Percentiles rank a stretch among this genome's conserved stretches.
phyloP scores from a whole-genome alignment of 2,888 invertebrate genomes.

The Eupithecia dodoneata region DNA sequence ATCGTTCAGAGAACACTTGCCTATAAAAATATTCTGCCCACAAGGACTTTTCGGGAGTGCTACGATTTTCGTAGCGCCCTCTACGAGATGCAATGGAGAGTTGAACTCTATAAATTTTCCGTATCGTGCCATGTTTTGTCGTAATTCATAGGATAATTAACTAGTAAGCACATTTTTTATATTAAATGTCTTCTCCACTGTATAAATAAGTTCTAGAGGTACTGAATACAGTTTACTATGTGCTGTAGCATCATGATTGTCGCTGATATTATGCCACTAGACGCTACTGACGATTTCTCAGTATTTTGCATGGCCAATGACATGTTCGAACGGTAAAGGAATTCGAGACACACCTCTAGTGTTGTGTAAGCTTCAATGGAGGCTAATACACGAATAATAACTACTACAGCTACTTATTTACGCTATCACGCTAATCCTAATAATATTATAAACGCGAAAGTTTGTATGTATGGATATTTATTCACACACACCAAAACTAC shows the following conservation, averaged over 20 bases:
- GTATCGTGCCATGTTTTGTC: background rate
- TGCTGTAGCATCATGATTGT: conserved; percentile 22
- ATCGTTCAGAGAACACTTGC: background rate
- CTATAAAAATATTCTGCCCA: background rate
- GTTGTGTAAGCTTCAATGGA: conserved; percentile 36
- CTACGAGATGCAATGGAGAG: conserved; percentile 5
- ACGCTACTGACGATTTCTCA: conserved; percentile 38
- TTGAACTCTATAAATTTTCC: background rate
- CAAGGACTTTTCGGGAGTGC: background rate
- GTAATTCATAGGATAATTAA: background rate
- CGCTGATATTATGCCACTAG: conserved; percentile 25
- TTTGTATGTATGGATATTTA: no score
- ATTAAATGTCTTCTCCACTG: background rate
- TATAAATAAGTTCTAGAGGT: background rate
- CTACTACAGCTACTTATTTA: background rate
- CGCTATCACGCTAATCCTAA: background rate
- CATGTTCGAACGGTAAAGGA: conserved; percentile 36
- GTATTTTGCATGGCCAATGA: conserved; percentile 41
- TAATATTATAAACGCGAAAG: no score
- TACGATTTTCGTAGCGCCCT: conserved; percentile 20
- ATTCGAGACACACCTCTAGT: conserved; percentile 41
- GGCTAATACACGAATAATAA: conserved; percentile 2
- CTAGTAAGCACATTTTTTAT: background rate
- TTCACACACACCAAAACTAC: no score
- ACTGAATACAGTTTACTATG: conserved; percentile 10